Conservation (phyloP, 2,113 vertebrate genomes). For the Syngnathoides biaculeatus region DNA sequence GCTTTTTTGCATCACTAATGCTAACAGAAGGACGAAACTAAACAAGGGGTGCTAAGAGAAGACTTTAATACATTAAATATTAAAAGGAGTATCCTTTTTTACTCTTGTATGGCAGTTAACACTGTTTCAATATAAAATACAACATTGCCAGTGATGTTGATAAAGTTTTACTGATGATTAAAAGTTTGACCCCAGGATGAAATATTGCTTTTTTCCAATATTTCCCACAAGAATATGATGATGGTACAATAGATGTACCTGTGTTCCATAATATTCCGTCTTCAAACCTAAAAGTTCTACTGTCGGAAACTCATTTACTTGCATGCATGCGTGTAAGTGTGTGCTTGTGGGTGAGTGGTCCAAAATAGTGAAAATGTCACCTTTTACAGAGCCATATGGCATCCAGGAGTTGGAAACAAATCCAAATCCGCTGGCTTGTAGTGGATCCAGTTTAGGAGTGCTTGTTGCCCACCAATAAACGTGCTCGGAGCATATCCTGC, state of each 20-base stretch:
- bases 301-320: neutral
- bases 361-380: constrained; percentile 42
- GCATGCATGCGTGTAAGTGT: constrained; percentile 13
- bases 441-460: constrained; percentile 46
- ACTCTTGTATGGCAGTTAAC: neutral
- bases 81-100: neutral
- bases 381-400: constrained; percentile 58
- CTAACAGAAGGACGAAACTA: too few relatives aligned
- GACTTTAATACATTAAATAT: too few relatives aligned
- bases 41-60: too few relatives aligned
- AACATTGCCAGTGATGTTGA: neutral
- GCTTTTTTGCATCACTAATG: too few relatives aligned
- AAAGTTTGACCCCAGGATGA: neutral
- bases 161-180: neutral
- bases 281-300: neutral
- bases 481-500: constrained; percentile 47
- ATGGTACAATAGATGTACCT: neutral
- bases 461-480: constrained; percentile 47
- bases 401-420: constrained; percentile 33
- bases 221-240: neutral
- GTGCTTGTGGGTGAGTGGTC: constrained; percentile 20
- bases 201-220: neutral
- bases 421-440: constrained; percentile 37
- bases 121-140: neutral
- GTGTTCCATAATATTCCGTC: neutral